Conservation (phyloP, 2,113 vertebrate genomes). For the Nesogale talazaci region DNA sequence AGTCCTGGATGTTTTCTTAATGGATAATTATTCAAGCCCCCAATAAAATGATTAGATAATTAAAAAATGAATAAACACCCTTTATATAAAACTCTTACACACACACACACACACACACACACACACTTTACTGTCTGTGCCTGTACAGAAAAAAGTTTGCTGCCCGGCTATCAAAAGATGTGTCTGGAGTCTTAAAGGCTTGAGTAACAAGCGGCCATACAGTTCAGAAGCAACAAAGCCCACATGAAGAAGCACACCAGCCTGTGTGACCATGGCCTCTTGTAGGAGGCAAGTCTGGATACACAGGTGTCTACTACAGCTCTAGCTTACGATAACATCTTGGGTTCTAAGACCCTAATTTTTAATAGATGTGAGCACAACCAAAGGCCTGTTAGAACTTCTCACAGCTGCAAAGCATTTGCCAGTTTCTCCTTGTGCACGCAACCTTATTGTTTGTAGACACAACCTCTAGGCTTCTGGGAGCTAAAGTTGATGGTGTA, state of each 20-base stretch:
- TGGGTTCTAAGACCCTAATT: slow-evolving; percentile 42
- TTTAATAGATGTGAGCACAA: slow-evolving; percentile 42
- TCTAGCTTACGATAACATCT: slow-evolving; percentile 20
- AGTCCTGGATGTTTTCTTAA: no score
- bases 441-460: slow-evolving; percentile 49
- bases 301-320: background rate
- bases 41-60: no score
- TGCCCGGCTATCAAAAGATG: no score
- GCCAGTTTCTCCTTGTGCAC: slow-evolving; percentile 13
- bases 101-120: no score
- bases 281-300: background rate
- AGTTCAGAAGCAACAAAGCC: no score
- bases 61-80: no score
- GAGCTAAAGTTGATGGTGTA: slow-evolving; percentile 41
- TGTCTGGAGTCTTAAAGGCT: no score
- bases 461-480: slow-evolving; percentile 31
- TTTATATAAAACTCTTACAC: no score
- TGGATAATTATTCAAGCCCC: no score
- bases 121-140: background rate
- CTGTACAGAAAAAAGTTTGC: slow-evolving; percentile 4
- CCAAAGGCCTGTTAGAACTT: slow-evolving; percentile 38
- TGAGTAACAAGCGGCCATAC: no score
- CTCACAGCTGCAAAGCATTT: slow-evolving; percentile 28
- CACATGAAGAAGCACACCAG: no score
- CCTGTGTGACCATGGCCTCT: no score